phyloP scores from a whole-genome alignment of 2,888 invertebrate species.

The Leptinotarsa tumamoca region DNA sequence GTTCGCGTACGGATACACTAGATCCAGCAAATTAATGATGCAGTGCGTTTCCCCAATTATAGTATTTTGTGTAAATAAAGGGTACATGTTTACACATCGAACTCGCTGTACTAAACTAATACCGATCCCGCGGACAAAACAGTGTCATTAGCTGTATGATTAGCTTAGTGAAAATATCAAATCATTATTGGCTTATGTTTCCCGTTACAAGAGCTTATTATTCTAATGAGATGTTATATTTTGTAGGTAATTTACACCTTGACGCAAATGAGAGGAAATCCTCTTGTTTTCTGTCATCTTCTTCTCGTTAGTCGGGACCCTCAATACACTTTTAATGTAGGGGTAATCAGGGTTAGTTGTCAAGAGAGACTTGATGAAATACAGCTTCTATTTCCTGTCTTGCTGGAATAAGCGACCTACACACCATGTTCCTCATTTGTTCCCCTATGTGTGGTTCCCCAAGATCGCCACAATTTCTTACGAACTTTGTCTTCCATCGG shows the following conservation, averaged over 20 bases:
- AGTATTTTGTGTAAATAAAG: background rate
- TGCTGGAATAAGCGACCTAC: no score
- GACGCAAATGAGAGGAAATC: background rate
- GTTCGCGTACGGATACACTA: background rate
- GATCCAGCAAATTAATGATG: background rate
- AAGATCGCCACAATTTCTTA: no score
- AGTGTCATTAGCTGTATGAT: background rate
- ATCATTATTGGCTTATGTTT: slow-evolving; percentile 6
- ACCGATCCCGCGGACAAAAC: background rate
- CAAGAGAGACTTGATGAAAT: no score
- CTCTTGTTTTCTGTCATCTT: background rate
- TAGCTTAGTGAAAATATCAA: background rate
- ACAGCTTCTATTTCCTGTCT: no score
- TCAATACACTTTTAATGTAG: no score
- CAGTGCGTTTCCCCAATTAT: background rate
- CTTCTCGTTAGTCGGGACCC: background rate
- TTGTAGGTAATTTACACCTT: background rate
- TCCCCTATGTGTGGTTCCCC: no score
- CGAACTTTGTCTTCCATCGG: no score
- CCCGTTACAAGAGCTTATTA: background rate
- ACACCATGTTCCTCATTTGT: no score
- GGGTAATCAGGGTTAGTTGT: no score
- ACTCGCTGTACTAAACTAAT: background rate
- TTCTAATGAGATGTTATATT: background rate
- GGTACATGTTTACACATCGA: background rate